Evolutionary conservation across 1,140 invertebrate genomes (phyloP), one percentile per base, ranked within the genome.

Genomic region (Venustaconcha ellipsiformis): DNA sequence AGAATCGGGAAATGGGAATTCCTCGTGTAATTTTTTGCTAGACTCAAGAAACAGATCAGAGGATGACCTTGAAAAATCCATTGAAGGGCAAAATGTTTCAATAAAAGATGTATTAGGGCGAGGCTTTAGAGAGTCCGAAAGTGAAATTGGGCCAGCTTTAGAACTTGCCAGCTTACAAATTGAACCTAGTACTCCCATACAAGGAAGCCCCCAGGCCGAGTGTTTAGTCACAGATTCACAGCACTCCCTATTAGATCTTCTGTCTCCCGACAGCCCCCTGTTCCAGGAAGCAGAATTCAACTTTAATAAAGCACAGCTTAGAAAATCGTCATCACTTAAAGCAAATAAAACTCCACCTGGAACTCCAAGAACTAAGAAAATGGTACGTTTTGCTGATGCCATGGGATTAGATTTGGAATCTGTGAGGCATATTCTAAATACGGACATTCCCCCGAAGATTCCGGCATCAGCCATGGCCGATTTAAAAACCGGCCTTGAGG

Each of bases 321-420:
- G 87, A 37, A 87, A 88, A 70, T 86, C 85, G 15, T 84, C 96
- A 0, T 97, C 96, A 0, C 88, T 98, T 18, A 97, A 96, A 91
- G 94, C 94, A 0, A 94, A 95, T 0, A 97, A 97, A 90, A 97
- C 96, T 0, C 96, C 96, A 26, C 96, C 96, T 0, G 95, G 95
- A 2, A 90, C 88, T 4, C 88, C 88, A 5, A 72, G 83, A 18
- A 91, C 94, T 1, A 98, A 98, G 88, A 99, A 98, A 90, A 97
- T 97, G 57, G 97, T 98, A 1, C 92, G 97, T 20, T 99, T 99
- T 88, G 97, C 97, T 0, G 97, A 99, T 86, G 96, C 95, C 1
- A 90, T 99, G 56, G 97, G 97, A 0, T 90, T 99, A 13, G 97
- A 99, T 91, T 90, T 99, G 76, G 96, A 96, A 15, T 95, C 96